Conservation (phyloP, 1,140 invertebrate genomes). For the Steinernema khuongi region DNA sequence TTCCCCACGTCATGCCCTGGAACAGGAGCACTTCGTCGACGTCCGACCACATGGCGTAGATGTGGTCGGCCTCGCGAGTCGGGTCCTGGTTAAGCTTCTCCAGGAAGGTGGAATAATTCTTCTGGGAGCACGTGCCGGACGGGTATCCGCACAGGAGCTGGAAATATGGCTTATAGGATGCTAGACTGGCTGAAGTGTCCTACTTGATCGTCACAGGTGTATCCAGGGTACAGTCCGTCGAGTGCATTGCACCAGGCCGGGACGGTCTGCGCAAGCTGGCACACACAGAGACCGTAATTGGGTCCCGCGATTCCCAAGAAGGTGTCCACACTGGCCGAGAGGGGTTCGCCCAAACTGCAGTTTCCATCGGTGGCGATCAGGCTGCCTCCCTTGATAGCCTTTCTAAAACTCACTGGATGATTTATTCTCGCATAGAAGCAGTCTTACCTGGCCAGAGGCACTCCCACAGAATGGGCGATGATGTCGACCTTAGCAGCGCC, state of each 20-base stretch:
- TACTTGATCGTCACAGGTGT: conserved; percentile 57
- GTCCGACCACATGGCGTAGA: conserved; percentile 58
- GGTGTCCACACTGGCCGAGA: conserved; percentile 48
- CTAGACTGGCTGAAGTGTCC: background rate
- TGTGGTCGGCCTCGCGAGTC: conserved; percentile 50
- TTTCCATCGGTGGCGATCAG: conserved; percentile 58
- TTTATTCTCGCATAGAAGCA: background rate
- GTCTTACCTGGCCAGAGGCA: conserved; percentile 43
- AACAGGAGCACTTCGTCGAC: conserved; percentile 54
- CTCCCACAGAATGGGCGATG: conserved; percentile 56
- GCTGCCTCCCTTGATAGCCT: conserved; percentile 55
- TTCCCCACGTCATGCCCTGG: conserved; percentile 54
- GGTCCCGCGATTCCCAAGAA: conserved; percentile 56
- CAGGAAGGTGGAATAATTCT: conserved; percentile 55
- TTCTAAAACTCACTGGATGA: conserved; percentile 39
- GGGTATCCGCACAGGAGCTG: conserved; percentile 57
- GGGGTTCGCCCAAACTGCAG: conserved; percentile 51
- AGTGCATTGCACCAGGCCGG: conserved; percentile 59
- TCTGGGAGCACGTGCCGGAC: conserved; percentile 46
- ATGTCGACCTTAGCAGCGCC: conserved; percentile 53
- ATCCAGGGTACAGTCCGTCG: conserved; percentile 57
- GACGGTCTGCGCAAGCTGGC: conserved; percentile 56
- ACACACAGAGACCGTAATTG: conserved; percentile 56
- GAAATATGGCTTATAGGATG: too few species aligned
- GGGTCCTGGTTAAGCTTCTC: conserved; percentile 56